These are phyloP conservation scores for Drosophila nikananu DNA, from an alignment of 1,140 invertebrate genomes.

Conservation along the genomic window DNA sequence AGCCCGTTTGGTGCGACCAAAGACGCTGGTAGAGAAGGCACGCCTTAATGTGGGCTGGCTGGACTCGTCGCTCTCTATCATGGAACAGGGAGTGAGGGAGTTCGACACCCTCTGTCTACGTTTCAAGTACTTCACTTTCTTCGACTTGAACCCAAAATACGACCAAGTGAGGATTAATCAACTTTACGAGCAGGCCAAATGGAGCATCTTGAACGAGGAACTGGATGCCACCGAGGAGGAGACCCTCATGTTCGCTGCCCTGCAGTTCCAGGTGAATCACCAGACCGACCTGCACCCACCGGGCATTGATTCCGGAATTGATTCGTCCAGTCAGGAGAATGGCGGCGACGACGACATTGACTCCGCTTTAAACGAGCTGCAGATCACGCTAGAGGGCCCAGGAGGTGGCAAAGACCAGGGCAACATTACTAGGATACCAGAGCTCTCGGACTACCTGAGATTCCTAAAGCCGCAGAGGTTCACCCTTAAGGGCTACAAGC, in stretches of 20 bases:
- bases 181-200: constrained; percentile 99
- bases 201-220: constrained; percentile 98
- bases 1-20: constrained; percentile 92
- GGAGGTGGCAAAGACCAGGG: constrained; percentile 87
- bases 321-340: constrained; percentile 79
- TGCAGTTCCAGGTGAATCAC: constrained; percentile 98
- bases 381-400: constrained; percentile 92
- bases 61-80: constrained; percentile 98
- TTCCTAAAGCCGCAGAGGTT: constrained; percentile 96
- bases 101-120: constrained; percentile 94
- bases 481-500: constrained; percentile 95
- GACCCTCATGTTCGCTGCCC: constrained; percentile 98
- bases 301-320: constrained; percentile 78
- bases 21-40: constrained; percentile 96
- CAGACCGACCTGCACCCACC: constrained; percentile 91
- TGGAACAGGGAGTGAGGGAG: constrained; percentile 99
- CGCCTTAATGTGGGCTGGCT: constrained; percentile 98
- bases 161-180: constrained; percentile 99
- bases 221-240: constrained; percentile 99
- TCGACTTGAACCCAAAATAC: constrained; percentile 97
- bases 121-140: constrained; percentile 97
- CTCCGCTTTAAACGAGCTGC: constrained; percentile 94
- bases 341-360: constrained; percentile 91
- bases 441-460: constrained; percentile 93
- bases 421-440: constrained; percentile 95